Conservation (phyloP, 1,140 invertebrate genomes). For the Onthophagus taurus region DNA sequence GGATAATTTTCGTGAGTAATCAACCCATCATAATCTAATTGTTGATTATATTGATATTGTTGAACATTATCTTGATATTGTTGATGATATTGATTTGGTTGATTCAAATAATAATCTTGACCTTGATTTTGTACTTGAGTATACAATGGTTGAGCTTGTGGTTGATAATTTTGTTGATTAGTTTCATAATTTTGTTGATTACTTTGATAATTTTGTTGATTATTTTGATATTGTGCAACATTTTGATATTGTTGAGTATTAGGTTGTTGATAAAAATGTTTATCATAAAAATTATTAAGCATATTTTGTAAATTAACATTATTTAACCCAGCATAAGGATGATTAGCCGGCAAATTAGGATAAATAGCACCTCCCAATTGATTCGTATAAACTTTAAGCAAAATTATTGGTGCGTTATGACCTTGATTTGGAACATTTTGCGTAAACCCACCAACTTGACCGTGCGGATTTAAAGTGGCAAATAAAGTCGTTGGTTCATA, state of each 20-base stretch:
- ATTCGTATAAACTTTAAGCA: slow-evolving; percentile 45
- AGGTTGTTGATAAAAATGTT: slow-evolving; percentile 16
- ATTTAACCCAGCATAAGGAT: slow-evolving; percentile 43
- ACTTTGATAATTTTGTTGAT: slow-evolving; percentile 4
- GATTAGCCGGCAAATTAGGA: slow-evolving; percentile 43
- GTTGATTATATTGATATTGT: slow-evolving; percentile 20
- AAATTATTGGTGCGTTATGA: slow-evolving; percentile 36
- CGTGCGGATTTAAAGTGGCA: slow-evolving; percentile 28
- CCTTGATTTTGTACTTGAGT: slow-evolving; percentile 17
- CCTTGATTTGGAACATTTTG: slow-evolving; percentile 20
- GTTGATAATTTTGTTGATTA: slow-evolving; percentile 13
- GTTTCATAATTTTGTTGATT: slow-evolving; percentile 14
- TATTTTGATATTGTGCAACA: slow-evolving; percentile 12
- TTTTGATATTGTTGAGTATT: slow-evolving; percentile 11
- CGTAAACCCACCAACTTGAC: slow-evolving; percentile 26
- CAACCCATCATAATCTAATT: slow-evolving; percentile 13
- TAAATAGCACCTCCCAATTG: slow-evolving; percentile 43
- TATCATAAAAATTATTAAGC: slow-evolving; percentile 30
- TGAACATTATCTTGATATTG: no score
- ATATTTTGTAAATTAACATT: slow-evolving; percentile 41
- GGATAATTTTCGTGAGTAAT: slow-evolving; percentile 27
- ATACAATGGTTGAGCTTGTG: slow-evolving; percentile 14
- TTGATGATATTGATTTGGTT: slow-evolving; percentile 4
- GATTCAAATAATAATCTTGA: slow-evolving; percentile 17
- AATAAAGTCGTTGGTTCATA: slow-evolving; percentile 32